Evolutionary conservation across 2,888 invertebrate species (phyloP), one percentile per base, ranked within the genome.

Genomic region (Lasioglossum pauxillum): DNA sequence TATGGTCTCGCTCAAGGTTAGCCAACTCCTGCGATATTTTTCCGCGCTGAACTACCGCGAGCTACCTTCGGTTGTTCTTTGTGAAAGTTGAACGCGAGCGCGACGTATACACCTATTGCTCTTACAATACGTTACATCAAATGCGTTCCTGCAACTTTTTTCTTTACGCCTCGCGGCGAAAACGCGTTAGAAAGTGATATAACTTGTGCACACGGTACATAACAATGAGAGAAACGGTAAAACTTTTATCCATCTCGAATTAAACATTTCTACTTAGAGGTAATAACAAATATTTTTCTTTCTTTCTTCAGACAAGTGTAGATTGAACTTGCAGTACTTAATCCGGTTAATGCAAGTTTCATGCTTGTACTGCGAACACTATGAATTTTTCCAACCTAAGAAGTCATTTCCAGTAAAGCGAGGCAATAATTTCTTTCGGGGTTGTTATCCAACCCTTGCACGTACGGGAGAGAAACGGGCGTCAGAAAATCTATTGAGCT

Each of bases 1-100:
- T 69, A 69, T 69, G 38, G 69, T 38, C 23, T 10, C 10, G 69
- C 69, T 69, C 69, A 69, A 69, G 69, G 69, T 69, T 69, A 38
- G 69, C 69, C 69, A 38, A 69, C 38, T 38, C 23, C 19, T 23
- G 69, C 69, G 2, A 35, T 69, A 69, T 69, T 38, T 69, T 38
- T 69, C 38, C 69, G 1, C 38, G 38, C 23, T n/a, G 38, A 10
- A 38, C 69, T 38, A 38, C 69, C n/a, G 38, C 69, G 69, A 38
- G 35, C 69, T n/a, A 23, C 23, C 38, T 23, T 69, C 35, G 19
- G 38, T 69, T 69, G 19, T 69, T 69, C 69, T 23, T 69, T 5
- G 69, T 69, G 38, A 69, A 69, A 69, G 69, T 69, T 38, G 69
- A 19, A 69, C 69, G 23, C 38, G 69, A 8, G 38, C 38, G 35